Evolutionary conservation across 2,113 vertebrate species (phyloP), one percentile per base, ranked within the genome.

Genomic region (Chlamydotis undulata): DNA sequence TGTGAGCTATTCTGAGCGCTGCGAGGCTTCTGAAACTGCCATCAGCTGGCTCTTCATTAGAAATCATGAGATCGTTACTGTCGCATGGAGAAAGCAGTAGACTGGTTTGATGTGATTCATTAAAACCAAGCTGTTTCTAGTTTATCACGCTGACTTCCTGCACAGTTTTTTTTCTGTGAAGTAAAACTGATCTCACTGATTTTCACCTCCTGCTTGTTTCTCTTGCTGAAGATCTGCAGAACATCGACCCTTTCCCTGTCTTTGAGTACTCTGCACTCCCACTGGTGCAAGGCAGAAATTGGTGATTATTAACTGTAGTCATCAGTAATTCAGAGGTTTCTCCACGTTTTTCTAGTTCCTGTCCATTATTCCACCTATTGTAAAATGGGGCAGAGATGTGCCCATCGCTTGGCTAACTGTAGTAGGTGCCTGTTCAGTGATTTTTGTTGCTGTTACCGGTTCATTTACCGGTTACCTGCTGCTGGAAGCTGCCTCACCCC

Each of bases 41-140:
- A 31, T 93, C 90, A 73, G 87, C 87, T 65, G 84, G 49, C 33
- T 56, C 26, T 49, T 49, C 60, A 18, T 33, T 28, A 74, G 90
- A 43, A 93, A 91, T 55, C 94, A 78, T 52, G 77, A 60, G 92
- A 22, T 86, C 2, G 6, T 84, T 83, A 35, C 81, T 70, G 73
- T 19, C 77, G 56, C 3, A 13, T 5, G 35, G 50, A 75, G 64
- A 11, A 26, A 56, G 55, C 19, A 52, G 85, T 57, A 57, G 92
- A 10, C 19, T n/a, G 73, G 14, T 57, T 91, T 78, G 88, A 81
- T 81, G 88, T 37, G 65, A 24, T 82, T 91, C 81, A 77, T 94
- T 93, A 90, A 90, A 91, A 19, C 81, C 85, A 57, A 87, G 85
- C 82, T 93, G 88, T 23, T 78, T 12, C 39, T 49, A 53, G 18